A percentile compares a stretch with the other conserved stretches of the same genome.
Evolutionary conservation across 2,797 vertebrate genomes (phyloP).

Genomic region (Rhadinocentrus ornatus): DNA sequence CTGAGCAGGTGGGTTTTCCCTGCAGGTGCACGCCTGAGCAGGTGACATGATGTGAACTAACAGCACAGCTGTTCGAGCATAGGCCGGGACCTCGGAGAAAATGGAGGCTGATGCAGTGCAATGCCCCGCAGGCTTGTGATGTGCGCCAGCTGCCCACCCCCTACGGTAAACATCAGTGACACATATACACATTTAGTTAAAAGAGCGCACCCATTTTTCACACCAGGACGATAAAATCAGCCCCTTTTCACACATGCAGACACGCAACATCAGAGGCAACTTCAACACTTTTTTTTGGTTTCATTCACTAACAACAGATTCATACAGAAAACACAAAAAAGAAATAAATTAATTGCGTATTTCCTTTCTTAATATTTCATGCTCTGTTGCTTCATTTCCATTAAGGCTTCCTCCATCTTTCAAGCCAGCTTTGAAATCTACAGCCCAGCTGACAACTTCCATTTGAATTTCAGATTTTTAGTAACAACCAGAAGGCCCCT

Average conservation of each 20-base stretch:
- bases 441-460: constrained; percentile 35
- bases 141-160: constrained; percentile 48
- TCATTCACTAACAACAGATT: constrained; percentile 34
- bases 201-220: not conserved
- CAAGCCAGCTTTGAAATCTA: constrained; percentile 39
- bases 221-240: constrained; percentile 23
- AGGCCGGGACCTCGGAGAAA: constrained; percentile 40
- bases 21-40: constrained; percentile 38
- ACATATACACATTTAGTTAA: constrained; percentile 30
- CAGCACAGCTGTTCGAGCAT: constrained; percentile 67
- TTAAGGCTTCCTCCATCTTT: constrained; percentile 33
- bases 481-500: constrained; percentile 33
- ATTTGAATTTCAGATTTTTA: constrained; percentile 62
- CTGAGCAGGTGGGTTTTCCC: constrained; percentile 47
- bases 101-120: constrained; percentile 39
- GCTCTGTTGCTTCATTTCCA: constrained; percentile 67
- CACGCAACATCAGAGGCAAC: not conserved
- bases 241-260: constrained; percentile 11
- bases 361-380: constrained; percentile 74
- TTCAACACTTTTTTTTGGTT: not conserved
- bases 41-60: constrained; percentile 68
- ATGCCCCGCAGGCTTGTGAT: constrained; percentile 47
- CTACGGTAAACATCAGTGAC: constrained; percentile 50
- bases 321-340: constrained; percentile 48
- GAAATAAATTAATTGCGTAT: constrained; percentile 63